Percentiles rank a stretch among this genome's conserved stretches.
Conservation (phyloP, 2,797 vertebrate genomes). For the Channa striata region DNA sequence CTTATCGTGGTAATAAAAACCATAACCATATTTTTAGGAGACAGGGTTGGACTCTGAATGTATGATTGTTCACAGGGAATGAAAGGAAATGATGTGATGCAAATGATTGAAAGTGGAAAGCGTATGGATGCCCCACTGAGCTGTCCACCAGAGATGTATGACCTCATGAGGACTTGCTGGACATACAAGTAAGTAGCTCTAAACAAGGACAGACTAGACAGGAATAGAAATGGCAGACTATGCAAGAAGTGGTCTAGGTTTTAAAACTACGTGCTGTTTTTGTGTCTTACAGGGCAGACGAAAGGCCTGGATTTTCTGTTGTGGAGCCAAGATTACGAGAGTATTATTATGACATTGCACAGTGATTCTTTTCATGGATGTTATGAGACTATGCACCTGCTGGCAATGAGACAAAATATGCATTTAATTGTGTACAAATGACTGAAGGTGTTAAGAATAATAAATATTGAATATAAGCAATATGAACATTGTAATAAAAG, state of each 20-base stretch:
- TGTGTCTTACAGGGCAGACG: conserved; percentile 82
- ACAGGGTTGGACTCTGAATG: not conserved
- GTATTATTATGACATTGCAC: conserved; percentile 91
- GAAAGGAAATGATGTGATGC: conserved; percentile 94
- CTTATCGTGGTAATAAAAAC: too few relatives aligned
- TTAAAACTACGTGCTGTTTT: not conserved
- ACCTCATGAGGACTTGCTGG: conserved; percentile 95
- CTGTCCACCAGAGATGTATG: conserved; percentile 91
- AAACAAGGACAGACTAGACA: too few relatives aligned
- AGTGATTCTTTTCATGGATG: conserved; percentile 53
- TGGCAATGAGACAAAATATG: not conserved
- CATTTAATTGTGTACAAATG: conserved; percentile 8
- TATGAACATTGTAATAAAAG: conserved; percentile 26
- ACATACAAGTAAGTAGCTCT: conserved; percentile 89
- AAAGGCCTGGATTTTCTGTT: conserved; percentile 88
- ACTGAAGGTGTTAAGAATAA: conserved; percentile 11
- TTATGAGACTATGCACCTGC: conserved; percentile 42
- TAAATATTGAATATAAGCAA: conserved; percentile 32
- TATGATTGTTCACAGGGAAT: conserved; percentile 86
- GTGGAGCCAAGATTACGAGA: conserved; percentile 92
- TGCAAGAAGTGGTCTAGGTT: not conserved
- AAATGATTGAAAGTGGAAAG: conserved; percentile 92
- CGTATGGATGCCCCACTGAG: conserved; percentile 88
- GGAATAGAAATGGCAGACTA: not conserved
- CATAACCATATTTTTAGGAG: too few relatives aligned